Evolutionary conservation across 2,797 vertebrate species (phyloP).

Genomic region (Orestias chungarensis): DNA sequence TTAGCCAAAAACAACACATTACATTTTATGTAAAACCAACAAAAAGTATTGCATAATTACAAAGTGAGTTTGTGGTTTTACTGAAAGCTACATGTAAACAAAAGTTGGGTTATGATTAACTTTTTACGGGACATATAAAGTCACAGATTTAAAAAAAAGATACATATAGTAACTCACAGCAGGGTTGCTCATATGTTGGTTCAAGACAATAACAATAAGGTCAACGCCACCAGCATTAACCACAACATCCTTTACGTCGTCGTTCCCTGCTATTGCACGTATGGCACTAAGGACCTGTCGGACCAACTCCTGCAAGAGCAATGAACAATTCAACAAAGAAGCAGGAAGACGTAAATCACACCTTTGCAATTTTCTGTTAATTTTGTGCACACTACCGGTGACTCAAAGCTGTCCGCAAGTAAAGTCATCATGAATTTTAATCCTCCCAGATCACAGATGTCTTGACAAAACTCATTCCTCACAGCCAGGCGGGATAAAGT

Average conservation of each 20-base stretch:
- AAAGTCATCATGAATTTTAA: slow-evolving; percentile 87
- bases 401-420: slow-evolving; percentile 86
- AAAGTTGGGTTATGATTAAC: background rate
- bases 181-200: slow-evolving; percentile 84
- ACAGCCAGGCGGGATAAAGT: slow-evolving; percentile 90
- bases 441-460: slow-evolving; percentile 93
- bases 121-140: background rate
- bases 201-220: slow-evolving; percentile 89
- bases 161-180: slow-evolving; percentile 75
- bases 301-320: slow-evolving; percentile 85
- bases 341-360: background rate
- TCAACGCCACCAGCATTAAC: slow-evolving; percentile 85
- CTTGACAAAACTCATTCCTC: slow-evolving; percentile 96
- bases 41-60: no score
- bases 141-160: no score
- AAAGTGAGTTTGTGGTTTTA: background rate
- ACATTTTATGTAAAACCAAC: background rate
- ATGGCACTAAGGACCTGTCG: slow-evolving; percentile 88
- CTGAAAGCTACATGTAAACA: background rate
- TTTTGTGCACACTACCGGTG: slow-evolving; percentile 75
- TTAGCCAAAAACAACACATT: background rate
- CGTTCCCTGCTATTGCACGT: slow-evolving; percentile 90
- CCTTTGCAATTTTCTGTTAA: background rate
- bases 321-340: slow-evolving; percentile 11
- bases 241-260: slow-evolving; percentile 92